These are phyloP conservation scores for Meliscaeva auricollis DNA, from an alignment of 2,888 invertebrate genomes.

Conservation along the genomic window DNA sequence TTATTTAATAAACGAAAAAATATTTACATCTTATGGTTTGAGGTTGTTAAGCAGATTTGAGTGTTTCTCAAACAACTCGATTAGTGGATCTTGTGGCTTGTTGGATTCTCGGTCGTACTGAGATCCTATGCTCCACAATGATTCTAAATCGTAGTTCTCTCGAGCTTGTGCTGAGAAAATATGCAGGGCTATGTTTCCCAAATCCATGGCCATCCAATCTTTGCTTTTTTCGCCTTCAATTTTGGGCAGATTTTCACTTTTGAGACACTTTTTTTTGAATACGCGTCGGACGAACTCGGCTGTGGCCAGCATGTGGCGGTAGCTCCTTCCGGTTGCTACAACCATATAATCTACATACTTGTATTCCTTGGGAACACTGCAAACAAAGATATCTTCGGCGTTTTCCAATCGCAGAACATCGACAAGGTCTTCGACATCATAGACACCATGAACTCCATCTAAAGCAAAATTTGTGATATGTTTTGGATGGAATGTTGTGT, in stretches of 20 bases:
- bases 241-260: conserved; percentile 88
- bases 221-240: conserved; percentile 91
- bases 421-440: conserved; percentile 94
- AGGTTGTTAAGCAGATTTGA: conserved; percentile 85
- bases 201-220: conserved; percentile 95
- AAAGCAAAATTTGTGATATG: too few relatives aligned
- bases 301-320: conserved; percentile 90
- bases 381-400: conserved; percentile 92
- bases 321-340: conserved; percentile 90
- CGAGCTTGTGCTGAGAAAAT: conserved; percentile 91
- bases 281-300: conserved; percentile 91
- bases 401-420: conserved; percentile 91
- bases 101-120: conserved; percentile 90
- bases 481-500: too few relatives aligned
- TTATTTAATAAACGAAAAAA: conserved; percentile 16
- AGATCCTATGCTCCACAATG: conserved; percentile 94
- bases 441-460: conserved; percentile 94
- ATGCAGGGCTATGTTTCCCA: conserved; percentile 96
- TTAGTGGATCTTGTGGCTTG: conserved; percentile 86
- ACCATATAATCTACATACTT: conserved; percentile 95
- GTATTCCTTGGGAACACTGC: conserved; percentile 89
- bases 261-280: conserved; percentile 89
- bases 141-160: conserved; percentile 93
- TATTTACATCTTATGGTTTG: conserved; percentile 67
- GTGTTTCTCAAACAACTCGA: conserved; percentile 88